Percentiles rank a stretch among this genome's conserved stretches.
Conservation (phyloP, 2,797 vertebrate genomes). For the Coluber constrictor region DNA sequence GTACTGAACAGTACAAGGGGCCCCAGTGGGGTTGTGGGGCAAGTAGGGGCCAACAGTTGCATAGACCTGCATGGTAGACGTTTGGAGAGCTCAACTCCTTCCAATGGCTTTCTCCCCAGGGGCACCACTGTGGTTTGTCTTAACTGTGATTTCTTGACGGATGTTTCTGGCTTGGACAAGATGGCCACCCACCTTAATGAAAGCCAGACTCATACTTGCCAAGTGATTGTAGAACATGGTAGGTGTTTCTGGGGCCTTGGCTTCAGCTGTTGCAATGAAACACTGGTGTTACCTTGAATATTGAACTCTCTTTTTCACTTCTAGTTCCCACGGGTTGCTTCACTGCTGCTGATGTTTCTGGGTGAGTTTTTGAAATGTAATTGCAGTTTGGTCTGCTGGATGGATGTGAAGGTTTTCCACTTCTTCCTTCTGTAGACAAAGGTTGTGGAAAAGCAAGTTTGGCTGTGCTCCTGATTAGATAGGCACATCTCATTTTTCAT, state of each 20-base stretch:
- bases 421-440: background rate
- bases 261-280: background rate
- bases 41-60: background rate
- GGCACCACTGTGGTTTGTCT: conserved; percentile 86
- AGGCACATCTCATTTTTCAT: background rate
- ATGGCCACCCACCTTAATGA: conserved; percentile 90
- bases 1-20: too few relatives aligned
- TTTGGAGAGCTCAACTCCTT: background rate
- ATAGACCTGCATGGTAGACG: background rate
- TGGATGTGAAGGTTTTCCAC: too few relatives aligned
- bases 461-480: background rate
- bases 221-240: conserved; percentile 86
- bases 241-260: conserved; percentile 40
- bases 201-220: conserved; percentile 83
- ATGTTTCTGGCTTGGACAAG: conserved; percentile 80
- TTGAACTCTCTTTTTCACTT: conserved; percentile 70
- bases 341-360: conserved; percentile 70
- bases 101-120: conserved; percentile 61
- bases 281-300: conserved; percentile 35
- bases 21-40: background rate
- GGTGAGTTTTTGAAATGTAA: conserved; percentile 71
- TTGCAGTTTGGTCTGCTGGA: background rate
- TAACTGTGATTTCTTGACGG: conserved; percentile 87
- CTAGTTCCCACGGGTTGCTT: conserved; percentile 71
- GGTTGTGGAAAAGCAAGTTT: background rate